Evolutionary conservation across 2,888 invertebrate species (phyloP).

Genomic region (Chloromyia formosa): DNA sequence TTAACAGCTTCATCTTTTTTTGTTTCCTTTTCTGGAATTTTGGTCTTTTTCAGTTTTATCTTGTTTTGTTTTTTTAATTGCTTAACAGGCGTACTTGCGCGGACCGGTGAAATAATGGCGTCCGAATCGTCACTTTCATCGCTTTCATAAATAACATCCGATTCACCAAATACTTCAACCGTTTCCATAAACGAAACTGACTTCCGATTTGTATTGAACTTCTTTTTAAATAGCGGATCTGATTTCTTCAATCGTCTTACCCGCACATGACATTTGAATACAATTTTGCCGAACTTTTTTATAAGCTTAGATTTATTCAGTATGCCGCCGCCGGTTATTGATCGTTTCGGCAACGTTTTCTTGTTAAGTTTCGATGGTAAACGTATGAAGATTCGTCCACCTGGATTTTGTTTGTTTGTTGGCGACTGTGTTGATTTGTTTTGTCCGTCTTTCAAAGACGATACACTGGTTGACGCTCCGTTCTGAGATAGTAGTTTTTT

Average conservation of each 20-base stretch:
- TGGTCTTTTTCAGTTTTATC: background rate
- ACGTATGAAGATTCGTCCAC: constrained; percentile 33
- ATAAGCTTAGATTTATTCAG: constrained; percentile 19
- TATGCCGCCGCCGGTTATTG: background rate
- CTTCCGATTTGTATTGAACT: constrained; percentile 47
- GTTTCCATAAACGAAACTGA: constrained; percentile 52
- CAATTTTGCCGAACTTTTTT: constrained; percentile 49
- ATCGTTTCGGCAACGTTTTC: background rate
- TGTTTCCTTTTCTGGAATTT: background rate
- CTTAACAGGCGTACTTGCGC: constrained; percentile 15
- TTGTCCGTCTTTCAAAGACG: too few relatives aligned
- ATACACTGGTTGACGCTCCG: too few relatives aligned
- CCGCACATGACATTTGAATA: constrained; percentile 51
- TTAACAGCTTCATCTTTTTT: background rate
- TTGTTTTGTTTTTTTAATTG: background rate
- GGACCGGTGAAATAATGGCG: background rate
- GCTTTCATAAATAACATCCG: constrained; percentile 45
- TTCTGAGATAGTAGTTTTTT: too few relatives aligned
- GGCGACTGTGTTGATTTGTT: background rate
- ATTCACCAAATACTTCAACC: constrained; percentile 52
- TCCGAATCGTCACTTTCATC: constrained; percentile 2
- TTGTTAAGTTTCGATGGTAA: constrained; percentile 19
- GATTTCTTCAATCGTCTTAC: constrained; percentile 43
- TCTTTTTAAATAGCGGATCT: constrained; percentile 36
- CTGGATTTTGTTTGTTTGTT: background rate